Base-by-base conservation (phyloP, 53 echinoderm and acorn worm genomes). In the Holothuria leucospilota region DNA sequence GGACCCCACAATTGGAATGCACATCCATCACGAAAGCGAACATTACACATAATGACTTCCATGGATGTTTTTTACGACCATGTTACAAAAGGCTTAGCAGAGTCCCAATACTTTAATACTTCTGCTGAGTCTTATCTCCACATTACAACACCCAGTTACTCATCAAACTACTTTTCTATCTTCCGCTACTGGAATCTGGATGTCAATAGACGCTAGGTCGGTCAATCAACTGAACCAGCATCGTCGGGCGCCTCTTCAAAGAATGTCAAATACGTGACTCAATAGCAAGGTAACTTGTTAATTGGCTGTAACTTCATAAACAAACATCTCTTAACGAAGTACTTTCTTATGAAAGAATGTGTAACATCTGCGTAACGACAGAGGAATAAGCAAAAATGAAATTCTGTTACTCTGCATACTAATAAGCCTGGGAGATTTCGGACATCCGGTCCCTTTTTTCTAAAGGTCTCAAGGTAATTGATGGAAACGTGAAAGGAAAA, bases 291-390 rank as follows among this genome's bases (percentile, higher is more conserved):
- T 52, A 75, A 75, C 51, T 75, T 75, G 75, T 75, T 75, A 75
- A 75, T 75, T 75, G 75, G 75, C 75, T 52, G 75, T 75, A 51
- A 75, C 75, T 75, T 75, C 49, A 75, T 75, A 75, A 75, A 75
- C 75, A 75, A 75, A 75, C 52, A 75, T 75, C 75, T 75, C 75
- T 75, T 75, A 51, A 75, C 25, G 72, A 39, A 72, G 46, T 49
- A 75, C 25, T 49, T 23, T 75, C 21, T 15, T 49, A 7, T 56
- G 56, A 18, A 56, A 56, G 56, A 56, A 56, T 56, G 56, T 56
- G 16, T 18, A 75, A 51, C 51, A 29, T 12, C 49, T 4, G 18
- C 4, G 16, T 56, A 75, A 51, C 51, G 70, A n/a, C 49, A 52
- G 51, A 75, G 41, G 75, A 72, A 41, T 23, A 34, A 68, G 38